Evolutionary conservation across 2,113 vertebrate species (phyloP).

Genomic region (Petrocephalus microphthalmus): DNA sequence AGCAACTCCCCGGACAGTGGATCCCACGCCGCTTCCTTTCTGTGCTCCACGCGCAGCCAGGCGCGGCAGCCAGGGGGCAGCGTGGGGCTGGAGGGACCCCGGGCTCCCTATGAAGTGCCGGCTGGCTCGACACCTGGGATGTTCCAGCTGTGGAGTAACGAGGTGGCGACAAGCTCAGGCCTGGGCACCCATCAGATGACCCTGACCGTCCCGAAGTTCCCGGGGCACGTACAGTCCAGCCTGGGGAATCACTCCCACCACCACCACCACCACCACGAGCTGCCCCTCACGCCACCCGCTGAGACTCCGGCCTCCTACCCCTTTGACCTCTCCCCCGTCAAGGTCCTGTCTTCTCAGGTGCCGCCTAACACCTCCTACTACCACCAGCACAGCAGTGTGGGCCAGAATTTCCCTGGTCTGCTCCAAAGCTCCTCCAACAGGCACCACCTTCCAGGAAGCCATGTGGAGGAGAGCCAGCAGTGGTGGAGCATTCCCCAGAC

Average conservation of each 20-base stretch:
- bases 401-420: slow-evolving; percentile 68
- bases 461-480: slow-evolving; percentile 65
- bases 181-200: slow-evolving; percentile 68
- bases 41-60: slow-evolving; percentile 68
- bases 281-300: slow-evolving; percentile 74
- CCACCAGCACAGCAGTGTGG: slow-evolving; percentile 60
- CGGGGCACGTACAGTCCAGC: slow-evolving; percentile 59
- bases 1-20: slow-evolving; percentile 66
- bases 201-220: slow-evolving; percentile 70
- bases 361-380: slow-evolving; percentile 60
- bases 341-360: slow-evolving; percentile 62
- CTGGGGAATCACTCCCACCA: slow-evolving; percentile 56
- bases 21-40: slow-evolving; percentile 61
- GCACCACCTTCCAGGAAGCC: slow-evolving; percentile 55
- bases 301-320: slow-evolving; percentile 67
- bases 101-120: slow-evolving; percentile 61
- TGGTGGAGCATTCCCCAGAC: slow-evolving; percentile 77
- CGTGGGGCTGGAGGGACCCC: slow-evolving; percentile 54
- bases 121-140: slow-evolving; percentile 65
- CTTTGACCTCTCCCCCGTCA: slow-evolving; percentile 74
- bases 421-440: slow-evolving; percentile 62
- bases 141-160: slow-evolving; percentile 78
- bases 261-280: slow-evolving; percentile 63
- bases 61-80: slow-evolving; percentile 56
- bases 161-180: slow-evolving; percentile 56